phyloP scores from a whole-genome alignment of 2,888 invertebrate species.

The Oxycera nigricornis region DNA sequence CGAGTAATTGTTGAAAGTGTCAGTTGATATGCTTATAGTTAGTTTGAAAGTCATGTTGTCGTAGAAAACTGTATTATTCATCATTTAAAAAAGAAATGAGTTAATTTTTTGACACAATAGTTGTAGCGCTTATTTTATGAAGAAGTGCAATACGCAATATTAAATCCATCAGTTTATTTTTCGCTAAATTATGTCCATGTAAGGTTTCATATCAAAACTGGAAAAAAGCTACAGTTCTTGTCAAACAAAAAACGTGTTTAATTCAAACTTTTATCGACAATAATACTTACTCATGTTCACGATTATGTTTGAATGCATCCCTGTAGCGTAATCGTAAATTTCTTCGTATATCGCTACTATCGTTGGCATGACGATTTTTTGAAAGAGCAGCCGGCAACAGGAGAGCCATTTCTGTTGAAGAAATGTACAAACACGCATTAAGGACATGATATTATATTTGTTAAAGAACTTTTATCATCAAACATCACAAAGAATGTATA shows the following conservation, averaged over 20 bases:
- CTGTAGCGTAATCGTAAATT: slow-evolving; percentile 79
- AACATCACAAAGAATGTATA: background rate
- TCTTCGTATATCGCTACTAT: slow-evolving; percentile 80
- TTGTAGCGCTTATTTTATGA: too few relatives aligned
- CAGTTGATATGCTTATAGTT: too few relatives aligned
- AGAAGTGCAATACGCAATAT: too few relatives aligned
- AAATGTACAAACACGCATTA: too few relatives aligned
- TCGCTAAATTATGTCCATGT: background rate
- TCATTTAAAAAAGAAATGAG: too few relatives aligned
- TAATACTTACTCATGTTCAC: slow-evolving; percentile 62
- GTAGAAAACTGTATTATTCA: too few relatives aligned
- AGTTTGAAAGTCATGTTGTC: too few relatives aligned
- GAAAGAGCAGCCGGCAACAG: slow-evolving; percentile 81
- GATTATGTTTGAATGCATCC: slow-evolving; percentile 70
- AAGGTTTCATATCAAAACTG: background rate
- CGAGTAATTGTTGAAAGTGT: too few relatives aligned
- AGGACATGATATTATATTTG: background rate
- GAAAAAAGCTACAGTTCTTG: background rate
- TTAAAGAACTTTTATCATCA: background rate
- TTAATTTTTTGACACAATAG: too few relatives aligned
- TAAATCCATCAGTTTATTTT: too few relatives aligned
- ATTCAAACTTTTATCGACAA: background rate
- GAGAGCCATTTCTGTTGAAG: slow-evolving; percentile 85
- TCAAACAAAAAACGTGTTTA: too few relatives aligned
- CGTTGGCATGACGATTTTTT: slow-evolving; percentile 77